Evolutionary conservation across 2,888 invertebrate genomes (phyloP).

Genomic region (Chalcosyrphus nemorum): DNA sequence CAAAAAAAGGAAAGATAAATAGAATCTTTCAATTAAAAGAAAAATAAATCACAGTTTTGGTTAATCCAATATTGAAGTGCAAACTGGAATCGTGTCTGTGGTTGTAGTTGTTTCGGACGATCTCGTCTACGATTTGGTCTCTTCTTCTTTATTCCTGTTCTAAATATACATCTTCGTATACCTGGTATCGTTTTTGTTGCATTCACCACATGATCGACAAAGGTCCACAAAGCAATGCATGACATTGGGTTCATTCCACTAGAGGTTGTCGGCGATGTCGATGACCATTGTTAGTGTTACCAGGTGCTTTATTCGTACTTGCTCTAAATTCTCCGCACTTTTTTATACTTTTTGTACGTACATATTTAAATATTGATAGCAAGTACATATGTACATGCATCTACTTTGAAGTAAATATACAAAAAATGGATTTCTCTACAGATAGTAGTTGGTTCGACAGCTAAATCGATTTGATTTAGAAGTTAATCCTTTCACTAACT

Average conservation of each 20-base stretch:
- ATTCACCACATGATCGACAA: slow-evolving; percentile 14
- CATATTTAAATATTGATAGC: not conserved
- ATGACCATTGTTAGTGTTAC: slow-evolving; percentile 2
- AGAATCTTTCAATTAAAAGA: too few relatives aligned
- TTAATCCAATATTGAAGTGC: not conserved
- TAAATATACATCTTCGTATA: not conserved
- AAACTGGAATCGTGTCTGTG: slow-evolving; percentile 11
- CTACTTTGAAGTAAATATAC: not conserved
- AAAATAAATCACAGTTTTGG: not conserved
- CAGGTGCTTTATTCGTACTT: not conserved
- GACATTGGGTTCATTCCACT: slow-evolving; percentile 40
- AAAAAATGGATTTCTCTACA: too few relatives aligned
- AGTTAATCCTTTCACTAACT: too few relatives aligned
- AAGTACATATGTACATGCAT: not conserved
- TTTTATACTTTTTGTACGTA: not conserved
- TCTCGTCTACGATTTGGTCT: slow-evolving; percentile 1
- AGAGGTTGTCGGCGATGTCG: slow-evolving; percentile 10
- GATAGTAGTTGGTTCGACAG: too few relatives aligned
- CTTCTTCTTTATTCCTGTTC: slow-evolving; percentile 15
- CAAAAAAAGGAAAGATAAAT: not conserved
- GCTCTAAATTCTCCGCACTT: not conserved
- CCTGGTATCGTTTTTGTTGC: slow-evolving; percentile 15
- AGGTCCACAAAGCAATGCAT: slow-evolving; percentile 1
- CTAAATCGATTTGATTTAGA: too few relatives aligned
- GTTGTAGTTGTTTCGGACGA: not conserved